These are phyloP conservation scores for Mechanitis messenoides DNA, from an alignment of 2,888 invertebrate species.

Conservation along the genomic window DNA sequence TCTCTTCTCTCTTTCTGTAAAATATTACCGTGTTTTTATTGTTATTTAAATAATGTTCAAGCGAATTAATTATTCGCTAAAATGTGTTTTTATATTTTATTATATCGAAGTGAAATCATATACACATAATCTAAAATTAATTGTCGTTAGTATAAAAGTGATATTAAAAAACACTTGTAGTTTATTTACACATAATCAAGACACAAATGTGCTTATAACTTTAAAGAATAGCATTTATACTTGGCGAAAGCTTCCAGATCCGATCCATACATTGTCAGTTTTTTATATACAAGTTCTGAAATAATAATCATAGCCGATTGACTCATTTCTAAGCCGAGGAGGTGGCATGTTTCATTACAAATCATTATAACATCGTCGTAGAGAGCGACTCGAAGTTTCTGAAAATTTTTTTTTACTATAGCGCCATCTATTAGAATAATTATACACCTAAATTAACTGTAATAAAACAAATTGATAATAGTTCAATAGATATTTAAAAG, in stretches of 20 bases:
- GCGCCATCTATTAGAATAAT: slow-evolving; percentile 36
- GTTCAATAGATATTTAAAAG: slow-evolving; percentile 1
- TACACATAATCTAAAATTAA: too few species aligned
- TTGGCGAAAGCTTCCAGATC: slow-evolving; percentile 82
- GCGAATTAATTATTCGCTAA: too few species aligned
- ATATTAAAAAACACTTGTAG: too few species aligned
- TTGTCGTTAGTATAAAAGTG: too few species aligned
- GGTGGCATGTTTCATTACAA: slow-evolving; percentile 72
- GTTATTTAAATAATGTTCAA: too few species aligned
- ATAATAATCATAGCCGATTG: slow-evolving; percentile 76
- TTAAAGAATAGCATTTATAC: slow-evolving; percentile 45
- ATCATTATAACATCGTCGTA: slow-evolving; percentile 74
- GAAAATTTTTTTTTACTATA: slow-evolving; percentile 35
- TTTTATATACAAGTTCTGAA: slow-evolving; percentile 77
- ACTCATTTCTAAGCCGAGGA: slow-evolving; percentile 69
- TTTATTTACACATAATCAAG: too few species aligned
- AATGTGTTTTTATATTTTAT: too few species aligned
- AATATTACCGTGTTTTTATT: too few species aligned
- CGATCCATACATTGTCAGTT: slow-evolving; percentile 69
- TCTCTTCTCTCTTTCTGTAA: too few species aligned
- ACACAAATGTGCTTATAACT: too few species aligned
- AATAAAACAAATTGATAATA: not conserved
- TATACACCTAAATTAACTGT: slow-evolving; percentile 7
- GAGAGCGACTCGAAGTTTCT: slow-evolving; percentile 77
- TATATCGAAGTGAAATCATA: too few species aligned